Evolutionary conservation across 2,888 invertebrate genomes (phyloP).

Genomic region (Ethmia dodecea): DNA sequence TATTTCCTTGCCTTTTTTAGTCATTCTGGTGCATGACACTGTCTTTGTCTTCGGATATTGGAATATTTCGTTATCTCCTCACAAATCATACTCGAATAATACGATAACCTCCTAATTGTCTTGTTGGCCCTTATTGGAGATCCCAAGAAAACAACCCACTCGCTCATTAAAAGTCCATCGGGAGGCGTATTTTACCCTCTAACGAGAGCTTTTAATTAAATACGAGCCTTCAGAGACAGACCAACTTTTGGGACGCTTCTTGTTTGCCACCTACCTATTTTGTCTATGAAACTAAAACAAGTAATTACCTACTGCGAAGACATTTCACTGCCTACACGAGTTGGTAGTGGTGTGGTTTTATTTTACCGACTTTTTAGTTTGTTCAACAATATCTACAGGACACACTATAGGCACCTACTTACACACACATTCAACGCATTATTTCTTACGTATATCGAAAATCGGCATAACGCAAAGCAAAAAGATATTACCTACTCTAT

Average conservation of each 20-base stretch:
- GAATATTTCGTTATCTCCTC: no score
- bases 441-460: no score
- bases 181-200: constrained; percentile 12
- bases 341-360: background rate
- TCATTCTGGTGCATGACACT: no score
- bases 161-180: constrained; percentile 11
- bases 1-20: no score
- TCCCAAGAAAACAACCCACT: constrained; percentile 7
- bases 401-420: background rate
- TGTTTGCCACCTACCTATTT: no score
- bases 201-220: constrained; percentile 26
- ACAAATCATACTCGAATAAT: no score
- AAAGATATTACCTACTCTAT: no score
- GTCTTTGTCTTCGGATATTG: no score
- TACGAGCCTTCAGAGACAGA: constrained; percentile 16
- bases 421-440: no score
- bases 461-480: no score
- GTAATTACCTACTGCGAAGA: no score
- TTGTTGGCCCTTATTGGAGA: background rate
- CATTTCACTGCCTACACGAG: background rate
- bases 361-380: background rate
- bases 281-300: no score
- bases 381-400: background rate
- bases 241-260: constrained; percentile 18
- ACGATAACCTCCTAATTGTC: background rate